Conservation (phyloP, 2,797 vertebrate genomes). For the Rhabdomys pumilio region DNA sequence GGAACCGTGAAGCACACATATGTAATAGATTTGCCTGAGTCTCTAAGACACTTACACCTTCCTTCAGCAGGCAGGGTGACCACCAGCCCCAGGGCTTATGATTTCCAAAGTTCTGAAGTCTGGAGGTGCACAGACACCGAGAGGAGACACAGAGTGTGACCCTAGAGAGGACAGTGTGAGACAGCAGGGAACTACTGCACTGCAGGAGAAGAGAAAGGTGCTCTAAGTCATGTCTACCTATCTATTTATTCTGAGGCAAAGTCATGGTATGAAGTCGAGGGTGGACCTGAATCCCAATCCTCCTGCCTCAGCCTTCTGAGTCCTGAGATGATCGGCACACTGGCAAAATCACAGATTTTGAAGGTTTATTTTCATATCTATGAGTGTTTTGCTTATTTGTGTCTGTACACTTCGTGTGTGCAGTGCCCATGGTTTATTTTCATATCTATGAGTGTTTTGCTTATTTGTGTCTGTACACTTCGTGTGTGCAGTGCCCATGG, state of each 20-base stretch:
- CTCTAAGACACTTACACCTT: background rate
- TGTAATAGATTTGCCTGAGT: background rate
- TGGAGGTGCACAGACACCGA: background rate
- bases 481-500: background rate
- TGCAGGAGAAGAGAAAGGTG: background rate
- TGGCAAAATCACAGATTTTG: background rate
- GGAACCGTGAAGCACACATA: background rate
- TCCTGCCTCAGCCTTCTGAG: background rate
- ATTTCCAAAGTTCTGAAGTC: background rate
- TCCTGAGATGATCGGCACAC: background rate
- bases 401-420: background rate
- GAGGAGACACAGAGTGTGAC: background rate
- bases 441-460: background rate
- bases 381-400: background rate
- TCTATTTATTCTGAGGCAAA: background rate
- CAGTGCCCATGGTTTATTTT: background rate
- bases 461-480: background rate
- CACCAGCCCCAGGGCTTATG: background rate
- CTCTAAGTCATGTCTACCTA: slow-evolving; percentile 4
- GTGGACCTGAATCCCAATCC: background rate
- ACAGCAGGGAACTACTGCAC: background rate
- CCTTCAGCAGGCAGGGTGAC: background rate
- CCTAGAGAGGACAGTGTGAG: background rate
- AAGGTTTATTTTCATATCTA: background rate
- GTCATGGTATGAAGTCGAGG: background rate